These are phyloP conservation scores for Grapholita molesta DNA, from an alignment of 1,140 invertebrate genomes.

Conservation along the genomic window DNA sequence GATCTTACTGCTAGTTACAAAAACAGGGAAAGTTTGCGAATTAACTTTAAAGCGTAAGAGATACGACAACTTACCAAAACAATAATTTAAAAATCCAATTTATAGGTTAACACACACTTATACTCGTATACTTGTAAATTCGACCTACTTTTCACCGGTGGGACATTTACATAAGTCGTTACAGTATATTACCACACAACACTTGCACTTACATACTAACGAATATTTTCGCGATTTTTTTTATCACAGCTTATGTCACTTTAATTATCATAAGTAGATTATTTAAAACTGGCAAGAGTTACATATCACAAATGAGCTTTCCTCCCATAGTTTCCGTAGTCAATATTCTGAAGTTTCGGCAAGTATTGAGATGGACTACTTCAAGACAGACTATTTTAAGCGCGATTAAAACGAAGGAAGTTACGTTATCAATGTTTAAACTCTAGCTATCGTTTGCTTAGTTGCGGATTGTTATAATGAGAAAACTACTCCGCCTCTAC, in stretches of 20 bases:
- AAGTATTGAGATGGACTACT: not conserved
- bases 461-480: not conserved
- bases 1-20: no score
- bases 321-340: not conserved
- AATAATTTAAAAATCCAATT: not conserved
- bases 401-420: not conserved
- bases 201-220: not conserved
- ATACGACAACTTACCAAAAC: not conserved
- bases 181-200: not conserved
- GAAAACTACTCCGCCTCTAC: not conserved
- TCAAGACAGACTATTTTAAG: conserved; percentile 5
- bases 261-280: not conserved
- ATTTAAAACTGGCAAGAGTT: not conserved
- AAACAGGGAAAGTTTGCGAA: no score
- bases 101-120: not conserved
- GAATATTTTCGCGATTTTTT: not conserved
- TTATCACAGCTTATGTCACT: not conserved
- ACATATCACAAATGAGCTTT: not conserved
- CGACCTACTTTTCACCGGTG: not conserved
- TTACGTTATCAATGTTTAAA: conserved; percentile 9
- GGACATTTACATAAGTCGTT: not conserved
- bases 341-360: not conserved
- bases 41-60: no score
- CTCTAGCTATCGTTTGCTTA: not conserved
- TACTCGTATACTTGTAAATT: not conserved